Evolutionary conservation across 2,113 vertebrate species (phyloP), one percentile per base, ranked within the genome.

Genomic region (Apteryx owenii): DNA sequence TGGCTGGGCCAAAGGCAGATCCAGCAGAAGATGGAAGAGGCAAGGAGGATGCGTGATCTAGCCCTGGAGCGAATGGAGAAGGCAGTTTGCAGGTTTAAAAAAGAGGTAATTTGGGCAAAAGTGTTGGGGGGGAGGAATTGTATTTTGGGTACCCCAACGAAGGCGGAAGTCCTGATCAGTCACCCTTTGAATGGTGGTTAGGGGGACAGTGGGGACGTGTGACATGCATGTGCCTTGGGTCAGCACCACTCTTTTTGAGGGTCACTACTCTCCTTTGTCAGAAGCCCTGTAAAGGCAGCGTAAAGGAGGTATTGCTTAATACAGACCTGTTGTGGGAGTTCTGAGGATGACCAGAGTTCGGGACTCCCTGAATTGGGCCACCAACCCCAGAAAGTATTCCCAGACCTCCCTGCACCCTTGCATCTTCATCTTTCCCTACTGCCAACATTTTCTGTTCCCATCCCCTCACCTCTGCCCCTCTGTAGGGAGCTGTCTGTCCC

Each of bases 21-120:
- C 60, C 85, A 90, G 82, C 88, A 93, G 92, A 97, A 90, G 89
- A 97, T 96, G 83, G 78, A 96, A 12, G 95, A 95, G 68, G 94
- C 72, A 1, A 87, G 85, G 19, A 89, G 38, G 26, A 38, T 51
- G 42, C 26, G 28, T 36, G 75, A 91, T 25, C n/a, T 89, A 51
- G 87, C 94, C 29, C 51, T 97, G 83, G 72, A 95, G 3, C 78
- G 23, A 22, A 97, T 95, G 97, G 95, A 98, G 72, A 96, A 93
- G 38, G 90, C 83, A 60, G 66, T 75, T 77, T 5, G 0, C 33
- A 88, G 44, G 42, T 91, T 96, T 53, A 97, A 97, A 56, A 69
- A 96, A 88, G 79, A 97, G 95, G 97, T 98, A 81, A 51, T 25
- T 10, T n/a, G 31, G 48, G 40, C 13, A 21, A 8, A 38, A 68